Percentiles rank a stretch among this genome's conserved stretches.
Evolutionary conservation across 2,888 invertebrate genomes (phyloP).

Genomic region (Spicauda simplicius): DNA sequence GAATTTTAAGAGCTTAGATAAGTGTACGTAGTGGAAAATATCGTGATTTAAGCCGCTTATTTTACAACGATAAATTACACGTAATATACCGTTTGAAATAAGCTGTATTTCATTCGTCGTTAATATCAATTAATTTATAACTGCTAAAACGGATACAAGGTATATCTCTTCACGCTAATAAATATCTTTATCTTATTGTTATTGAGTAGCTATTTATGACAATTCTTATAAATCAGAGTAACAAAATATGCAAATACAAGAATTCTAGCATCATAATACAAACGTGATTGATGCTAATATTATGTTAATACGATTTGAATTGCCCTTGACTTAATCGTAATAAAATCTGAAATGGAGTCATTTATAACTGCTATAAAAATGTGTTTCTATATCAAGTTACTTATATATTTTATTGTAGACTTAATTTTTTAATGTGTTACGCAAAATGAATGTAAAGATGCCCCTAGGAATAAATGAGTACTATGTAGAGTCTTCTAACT

Average conservation of each 20-base stretch:
- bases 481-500: background rate
- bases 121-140: background rate
- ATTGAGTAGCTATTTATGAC: background rate
- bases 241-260: background rate
- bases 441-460: no score
- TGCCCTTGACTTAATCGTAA: background rate
- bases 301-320: background rate
- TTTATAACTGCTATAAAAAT: background rate
- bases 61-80: background rate
- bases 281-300: background rate
- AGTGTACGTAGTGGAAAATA: no score
- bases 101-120: background rate
- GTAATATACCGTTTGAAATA: background rate
- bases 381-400: no score
- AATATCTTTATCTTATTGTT: constrained; percentile 4
- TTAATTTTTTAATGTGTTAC: no score
- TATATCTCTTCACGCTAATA: constrained; percentile 5
- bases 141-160: background rate
- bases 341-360: background rate
- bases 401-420: no score
- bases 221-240: constrained; percentile 5
- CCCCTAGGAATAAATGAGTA: no score
- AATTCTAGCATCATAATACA: background rate
- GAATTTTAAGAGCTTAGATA: no score
- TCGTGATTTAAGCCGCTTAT: no score